phyloP scores from a whole-genome alignment of 2,113 vertebrate species.

The Brachionichthys hirsutus region DNA sequence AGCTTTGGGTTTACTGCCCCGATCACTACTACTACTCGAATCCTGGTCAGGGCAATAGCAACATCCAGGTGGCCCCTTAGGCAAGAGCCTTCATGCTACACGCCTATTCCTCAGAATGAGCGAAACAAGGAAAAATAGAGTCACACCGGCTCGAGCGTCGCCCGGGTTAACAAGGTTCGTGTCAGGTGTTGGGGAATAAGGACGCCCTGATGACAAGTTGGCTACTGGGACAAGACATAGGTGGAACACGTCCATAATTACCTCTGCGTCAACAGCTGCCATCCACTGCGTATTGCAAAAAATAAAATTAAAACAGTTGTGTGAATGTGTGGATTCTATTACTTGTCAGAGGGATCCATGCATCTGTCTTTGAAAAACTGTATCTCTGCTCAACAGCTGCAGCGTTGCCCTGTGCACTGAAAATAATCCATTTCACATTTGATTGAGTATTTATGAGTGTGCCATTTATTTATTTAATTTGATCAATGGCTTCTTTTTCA shows the following conservation, averaged over 20 bases:
- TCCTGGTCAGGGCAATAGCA: too few relatives aligned
- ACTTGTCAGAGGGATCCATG: slow-evolving; percentile 23
- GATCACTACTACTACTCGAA: too few relatives aligned
- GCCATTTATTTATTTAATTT: slow-evolving; percentile 58
- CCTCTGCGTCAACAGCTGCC: slow-evolving; percentile 52
- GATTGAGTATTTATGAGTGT: slow-evolving; percentile 59
- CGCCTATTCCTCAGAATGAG: too few relatives aligned
- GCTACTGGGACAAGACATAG: too few relatives aligned
- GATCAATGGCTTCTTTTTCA: slow-evolving; percentile 38
- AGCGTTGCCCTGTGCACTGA: slow-evolving; percentile 21
- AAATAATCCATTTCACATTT: slow-evolving; percentile 59
- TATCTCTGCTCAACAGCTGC: slow-evolving; percentile 37
- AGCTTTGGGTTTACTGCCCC: too few relatives aligned
- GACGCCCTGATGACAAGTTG: too few relatives aligned
- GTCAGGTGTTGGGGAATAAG: too few relatives aligned
- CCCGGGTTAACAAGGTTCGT: too few relatives aligned
- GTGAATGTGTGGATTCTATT: slow-evolving; percentile 30
- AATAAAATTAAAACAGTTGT: slow-evolving; percentile 51
- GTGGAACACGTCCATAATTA: slow-evolving; percentile 64
- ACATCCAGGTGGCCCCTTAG: too few relatives aligned
- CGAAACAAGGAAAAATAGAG: too few relatives aligned
- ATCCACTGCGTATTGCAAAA: slow-evolving; percentile 43
- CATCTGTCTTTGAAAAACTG: slow-evolving; percentile 46
- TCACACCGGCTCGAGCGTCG: too few relatives aligned
- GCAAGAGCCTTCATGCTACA: too few relatives aligned